These are phyloP conservation scores for Cepaea hortensis DNA, from an alignment of 2,888 invertebrate species.

Conservation along the genomic window DNA sequence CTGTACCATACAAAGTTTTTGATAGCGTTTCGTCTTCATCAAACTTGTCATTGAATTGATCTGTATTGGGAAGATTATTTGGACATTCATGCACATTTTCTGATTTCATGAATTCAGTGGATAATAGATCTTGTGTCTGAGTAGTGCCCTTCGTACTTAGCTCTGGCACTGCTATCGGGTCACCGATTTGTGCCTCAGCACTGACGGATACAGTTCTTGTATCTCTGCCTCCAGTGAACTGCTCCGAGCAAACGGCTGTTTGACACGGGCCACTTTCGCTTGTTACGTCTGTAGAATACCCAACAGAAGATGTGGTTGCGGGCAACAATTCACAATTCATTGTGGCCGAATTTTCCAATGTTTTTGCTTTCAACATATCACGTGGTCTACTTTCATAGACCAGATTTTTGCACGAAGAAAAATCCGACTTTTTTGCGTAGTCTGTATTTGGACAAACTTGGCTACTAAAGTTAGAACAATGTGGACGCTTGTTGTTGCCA, in stretches of 20 bases:
- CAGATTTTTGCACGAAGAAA: not conserved
- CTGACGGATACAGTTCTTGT: not conserved
- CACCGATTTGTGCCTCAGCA: not conserved
- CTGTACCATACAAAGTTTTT: not conserved
- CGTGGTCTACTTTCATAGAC: not conserved
- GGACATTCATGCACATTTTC: not conserved
- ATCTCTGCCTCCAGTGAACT: not conserved
- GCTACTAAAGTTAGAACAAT: not conserved
- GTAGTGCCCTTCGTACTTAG: not conserved
- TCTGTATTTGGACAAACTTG: not conserved
- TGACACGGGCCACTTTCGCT: not conserved
- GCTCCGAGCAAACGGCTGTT: not conserved
- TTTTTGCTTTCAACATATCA: not conserved
- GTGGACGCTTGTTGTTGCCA: constrained; percentile 3
- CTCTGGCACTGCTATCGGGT: not conserved
- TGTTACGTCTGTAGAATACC: not conserved
- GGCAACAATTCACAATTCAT: not conserved
- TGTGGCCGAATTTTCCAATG: not conserved
- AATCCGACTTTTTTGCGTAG: not conserved
- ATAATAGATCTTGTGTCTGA: not conserved
- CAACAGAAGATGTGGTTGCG: not conserved
- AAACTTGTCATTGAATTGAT: not conserved
- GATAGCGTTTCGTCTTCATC: constrained; percentile 8
- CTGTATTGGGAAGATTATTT: not conserved
- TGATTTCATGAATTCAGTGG: too few species aligned